A percentile compares a stretch with the other conserved stretches of the same genome.
phyloP scores from a whole-genome alignment of 2,113 vertebrate genomes.

The Gobius niger region DNA sequence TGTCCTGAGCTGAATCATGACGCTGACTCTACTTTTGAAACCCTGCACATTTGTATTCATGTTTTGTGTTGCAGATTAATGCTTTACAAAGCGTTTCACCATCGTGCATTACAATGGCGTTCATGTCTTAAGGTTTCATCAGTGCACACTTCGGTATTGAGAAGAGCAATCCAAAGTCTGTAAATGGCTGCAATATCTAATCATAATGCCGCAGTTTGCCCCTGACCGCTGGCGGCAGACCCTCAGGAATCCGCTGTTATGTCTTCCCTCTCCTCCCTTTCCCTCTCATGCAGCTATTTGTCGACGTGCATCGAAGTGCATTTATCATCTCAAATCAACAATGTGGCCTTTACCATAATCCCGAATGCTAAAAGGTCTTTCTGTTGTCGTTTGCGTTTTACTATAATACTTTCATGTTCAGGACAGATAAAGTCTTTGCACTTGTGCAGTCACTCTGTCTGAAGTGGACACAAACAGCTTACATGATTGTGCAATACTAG shows the following conservation, averaged over 20 bases:
- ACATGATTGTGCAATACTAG: slow-evolving; percentile 60
- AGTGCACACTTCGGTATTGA: not conserved
- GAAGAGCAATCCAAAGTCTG: not conserved
- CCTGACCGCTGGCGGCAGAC: slow-evolving; percentile 59
- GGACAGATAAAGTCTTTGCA: slow-evolving; percentile 39
- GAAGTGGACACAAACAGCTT: slow-evolving; percentile 52
- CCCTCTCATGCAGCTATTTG: slow-evolving; percentile 30
- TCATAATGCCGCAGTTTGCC: slow-evolving; percentile 54
- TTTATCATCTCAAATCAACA: slow-evolving; percentile 37
- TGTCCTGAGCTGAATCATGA: slow-evolving; percentile 39
- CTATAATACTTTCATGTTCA: slow-evolving; percentile 17
- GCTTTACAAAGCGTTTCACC: slow-evolving; percentile 8
- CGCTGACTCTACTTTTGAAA: not conserved
- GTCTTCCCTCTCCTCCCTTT: slow-evolving; percentile 54
- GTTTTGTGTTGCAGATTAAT: slow-evolving; percentile 11
- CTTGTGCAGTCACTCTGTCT: slow-evolving; percentile 33
- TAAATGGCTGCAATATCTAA: slow-evolving; percentile 30
- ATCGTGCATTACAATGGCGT: not conserved
- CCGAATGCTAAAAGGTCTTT: slow-evolving; percentile 9
- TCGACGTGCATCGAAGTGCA: slow-evolving; percentile 12
- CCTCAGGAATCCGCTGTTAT: slow-evolving; percentile 73
- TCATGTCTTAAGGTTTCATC: slow-evolving; percentile 10
- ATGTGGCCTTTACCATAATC: slow-evolving; percentile 28
- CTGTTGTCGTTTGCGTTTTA: not conserved
- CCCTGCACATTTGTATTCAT: not conserved